phyloP scores from a whole-genome alignment of 2,888 invertebrate species.

The Bombylius discolor region DNA sequence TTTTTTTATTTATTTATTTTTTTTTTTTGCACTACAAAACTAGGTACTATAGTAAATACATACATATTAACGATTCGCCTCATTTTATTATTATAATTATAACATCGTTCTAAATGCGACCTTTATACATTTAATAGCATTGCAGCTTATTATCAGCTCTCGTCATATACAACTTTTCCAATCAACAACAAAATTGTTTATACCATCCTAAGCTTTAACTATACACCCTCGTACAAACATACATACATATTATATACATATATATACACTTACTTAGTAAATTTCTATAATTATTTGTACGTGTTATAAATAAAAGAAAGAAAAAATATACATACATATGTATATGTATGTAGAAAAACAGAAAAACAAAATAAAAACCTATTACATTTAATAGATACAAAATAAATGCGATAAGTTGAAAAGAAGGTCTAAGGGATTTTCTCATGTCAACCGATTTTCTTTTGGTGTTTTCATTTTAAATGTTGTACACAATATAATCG shows the following conservation, averaged over 20 bases:
- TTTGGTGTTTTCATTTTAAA: neutral
- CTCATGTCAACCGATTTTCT: conserved; percentile 7
- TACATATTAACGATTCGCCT: neutral
- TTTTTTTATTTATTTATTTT: too few relatives aligned
- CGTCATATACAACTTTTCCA: neutral
- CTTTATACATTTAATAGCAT: neutral
- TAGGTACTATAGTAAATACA: neutral
- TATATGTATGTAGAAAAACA: neutral
- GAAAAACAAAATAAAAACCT: too few relatives aligned
- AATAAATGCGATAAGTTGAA: neutral
- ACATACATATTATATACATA: too few relatives aligned
- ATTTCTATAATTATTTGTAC: too few relatives aligned
- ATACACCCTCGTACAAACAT: neutral
- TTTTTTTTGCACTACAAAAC: too few relatives aligned
- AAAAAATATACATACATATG: neutral
- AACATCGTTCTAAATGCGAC: neutral
- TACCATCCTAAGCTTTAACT: neutral
- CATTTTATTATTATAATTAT: neutral
- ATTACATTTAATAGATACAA: too few relatives aligned
- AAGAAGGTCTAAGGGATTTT: neutral
- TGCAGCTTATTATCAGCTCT: neutral
- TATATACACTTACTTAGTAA: too few relatives aligned
- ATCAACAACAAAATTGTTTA: neutral
- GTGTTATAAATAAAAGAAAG: too few relatives aligned
- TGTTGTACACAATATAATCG: conserved; percentile 1